A percentile compares a stretch with the other conserved stretches of the same genome.
These are phyloP conservation scores for Erannis defoliaria DNA, from an alignment of 2,888 invertebrate species.

Conservation along the genomic window DNA sequence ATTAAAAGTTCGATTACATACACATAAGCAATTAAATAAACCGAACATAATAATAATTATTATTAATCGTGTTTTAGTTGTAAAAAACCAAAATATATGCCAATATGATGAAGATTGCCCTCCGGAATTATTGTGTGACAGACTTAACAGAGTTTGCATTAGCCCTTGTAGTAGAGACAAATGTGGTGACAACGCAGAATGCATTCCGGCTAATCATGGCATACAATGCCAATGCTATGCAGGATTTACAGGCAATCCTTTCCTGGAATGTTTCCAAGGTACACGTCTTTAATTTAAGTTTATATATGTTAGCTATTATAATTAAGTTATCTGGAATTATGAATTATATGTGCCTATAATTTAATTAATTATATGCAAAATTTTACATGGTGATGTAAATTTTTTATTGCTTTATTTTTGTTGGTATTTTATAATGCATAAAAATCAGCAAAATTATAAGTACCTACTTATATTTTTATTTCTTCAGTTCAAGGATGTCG, in stretches of 20 bases:
- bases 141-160: conserved; percentile 93
- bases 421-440: no score
- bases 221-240: conserved; percentile 91
- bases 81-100: conserved; percentile 82
- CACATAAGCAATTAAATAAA: background rate
- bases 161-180: conserved; percentile 93
- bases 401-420: no score
- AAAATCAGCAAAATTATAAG: no score
- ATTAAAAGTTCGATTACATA: background rate
- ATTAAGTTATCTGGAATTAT: background rate
- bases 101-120: conserved; percentile 97
- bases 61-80: conserved; percentile 25
- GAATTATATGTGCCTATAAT: background rate
- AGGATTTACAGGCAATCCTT: conserved; percentile 92
- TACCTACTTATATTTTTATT: background rate
- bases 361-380: no score
- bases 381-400: no score
- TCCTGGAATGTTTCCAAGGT: conserved; percentile 90
- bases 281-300: conserved; percentile 21
- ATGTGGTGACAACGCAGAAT: conserved; percentile 94
- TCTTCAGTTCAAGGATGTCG: conserved; percentile 89
- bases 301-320: conserved; percentile 4
- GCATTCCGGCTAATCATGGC: conserved; percentile 91
- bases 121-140: conserved; percentile 93
- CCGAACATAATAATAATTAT: background rate